Evolutionary conservation across 2,888 invertebrate genomes (phyloP).

Genomic region (Euphydryas editha): DNA sequence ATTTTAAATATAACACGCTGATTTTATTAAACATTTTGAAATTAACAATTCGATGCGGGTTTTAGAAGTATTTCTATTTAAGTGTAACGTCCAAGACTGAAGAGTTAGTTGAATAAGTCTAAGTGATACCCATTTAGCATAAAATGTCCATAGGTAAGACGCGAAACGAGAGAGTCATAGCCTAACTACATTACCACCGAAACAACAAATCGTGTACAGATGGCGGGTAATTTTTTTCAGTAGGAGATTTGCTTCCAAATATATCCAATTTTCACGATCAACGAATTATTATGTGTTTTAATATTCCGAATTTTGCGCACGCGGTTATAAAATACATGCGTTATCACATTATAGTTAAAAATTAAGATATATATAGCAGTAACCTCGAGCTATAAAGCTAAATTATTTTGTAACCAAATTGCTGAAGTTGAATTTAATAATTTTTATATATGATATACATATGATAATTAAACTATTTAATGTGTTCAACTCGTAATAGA

Average conservation of each 20-base stretch:
- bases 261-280: slow-evolving; percentile 74
- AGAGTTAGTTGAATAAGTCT: slow-evolving; percentile 81
- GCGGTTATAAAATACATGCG: slow-evolving; percentile 52
- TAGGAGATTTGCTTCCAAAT: slow-evolving; percentile 73
- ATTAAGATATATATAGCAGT: slow-evolving; percentile 38
- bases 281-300: slow-evolving; percentile 81
- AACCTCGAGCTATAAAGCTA: slow-evolving; percentile 31
- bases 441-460: not conserved
- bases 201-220: slow-evolving; percentile 37
- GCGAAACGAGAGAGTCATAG: slow-evolving; percentile 51
- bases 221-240: slow-evolving; percentile 57
- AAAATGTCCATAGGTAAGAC: slow-evolving; percentile 80
- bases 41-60: slow-evolving; percentile 78
- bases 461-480: not conserved
- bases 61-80: slow-evolving; percentile 81
- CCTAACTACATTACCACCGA: slow-evolving; percentile 34
- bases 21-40: slow-evolving; percentile 52
- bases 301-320: slow-evolving; percentile 60
- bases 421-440: slow-evolving; percentile 41
- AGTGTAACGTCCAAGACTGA: slow-evolving; percentile 84
- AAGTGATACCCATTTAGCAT: slow-evolving; percentile 81
- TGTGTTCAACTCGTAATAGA: slow-evolving; percentile 10
- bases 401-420: slow-evolving; percentile 39
- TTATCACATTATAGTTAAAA: slow-evolving; percentile 41
- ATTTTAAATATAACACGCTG: slow-evolving; percentile 53